Conservation (phyloP, 2,797 vertebrate species). For the Garrulus glandarius region DNA sequence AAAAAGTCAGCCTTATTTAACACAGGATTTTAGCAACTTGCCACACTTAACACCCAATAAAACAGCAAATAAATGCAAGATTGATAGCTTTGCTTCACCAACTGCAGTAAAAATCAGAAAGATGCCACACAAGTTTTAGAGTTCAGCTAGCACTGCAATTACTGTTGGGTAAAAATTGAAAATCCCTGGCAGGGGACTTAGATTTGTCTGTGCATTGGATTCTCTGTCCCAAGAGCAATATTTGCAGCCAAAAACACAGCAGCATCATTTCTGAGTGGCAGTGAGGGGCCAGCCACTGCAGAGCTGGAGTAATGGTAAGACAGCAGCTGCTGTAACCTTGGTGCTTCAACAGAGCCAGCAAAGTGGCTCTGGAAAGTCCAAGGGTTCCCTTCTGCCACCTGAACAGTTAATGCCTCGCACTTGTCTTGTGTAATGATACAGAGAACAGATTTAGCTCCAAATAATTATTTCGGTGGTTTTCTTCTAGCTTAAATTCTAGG, state of each 20-base stretch:
- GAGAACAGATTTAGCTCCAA: not conserved
- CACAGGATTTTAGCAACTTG: not conserved
- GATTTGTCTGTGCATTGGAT: not conserved
- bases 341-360: not conserved
- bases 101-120: not conserved
- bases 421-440: accelerated
- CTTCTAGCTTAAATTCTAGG: not conserved
- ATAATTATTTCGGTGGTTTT: not conserved
- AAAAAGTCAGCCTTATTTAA: not conserved
- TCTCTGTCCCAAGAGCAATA: not conserved
- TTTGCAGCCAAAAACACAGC: not conserved
- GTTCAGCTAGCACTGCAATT: not conserved
- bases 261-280: not conserved
- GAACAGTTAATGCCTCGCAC: not conserved
- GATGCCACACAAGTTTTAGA: not conserved
- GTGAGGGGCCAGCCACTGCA: not conserved
- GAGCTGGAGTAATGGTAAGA: not conserved
- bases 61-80: not conserved
- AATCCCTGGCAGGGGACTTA: not conserved
- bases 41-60: not conserved
- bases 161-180: not conserved
- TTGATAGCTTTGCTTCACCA: not conserved
- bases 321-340: accelerated
- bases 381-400: accelerated
- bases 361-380: not conserved